These are phyloP conservation scores for Myripristis jacobus DNA, from an alignment of 2,797 vertebrate species.

Conservation along the genomic window DNA sequence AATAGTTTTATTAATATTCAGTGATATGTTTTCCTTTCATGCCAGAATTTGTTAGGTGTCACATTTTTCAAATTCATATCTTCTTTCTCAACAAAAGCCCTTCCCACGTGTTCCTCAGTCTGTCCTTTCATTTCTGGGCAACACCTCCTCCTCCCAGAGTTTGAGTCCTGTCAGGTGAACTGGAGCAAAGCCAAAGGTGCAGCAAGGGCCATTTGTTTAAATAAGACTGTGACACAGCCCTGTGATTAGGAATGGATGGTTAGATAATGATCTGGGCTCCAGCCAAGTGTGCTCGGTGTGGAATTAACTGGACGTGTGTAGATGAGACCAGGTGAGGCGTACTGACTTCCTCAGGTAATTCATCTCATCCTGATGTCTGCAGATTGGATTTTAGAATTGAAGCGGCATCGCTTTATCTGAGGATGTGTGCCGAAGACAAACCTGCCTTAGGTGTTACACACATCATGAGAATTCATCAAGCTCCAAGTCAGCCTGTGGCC, in stretches of 20 bases:
- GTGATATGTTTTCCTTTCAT: not conserved
- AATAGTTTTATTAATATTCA: too few species aligned
- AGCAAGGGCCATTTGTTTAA: conserved; percentile 69
- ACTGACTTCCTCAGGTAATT: conserved; percentile 57
- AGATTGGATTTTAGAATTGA: conserved; percentile 47
- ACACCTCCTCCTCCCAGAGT: conserved; percentile 28
- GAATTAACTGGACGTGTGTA: conserved; percentile 64
- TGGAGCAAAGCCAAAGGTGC: conserved; percentile 62
- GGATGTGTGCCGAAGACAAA: conserved; percentile 29
- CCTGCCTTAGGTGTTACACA: not conserved
- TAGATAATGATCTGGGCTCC: conserved; percentile 72
- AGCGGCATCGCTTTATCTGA: conserved; percentile 21
- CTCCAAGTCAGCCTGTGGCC: not conserved
- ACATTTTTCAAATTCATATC: not conserved
- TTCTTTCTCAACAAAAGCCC: conserved; percentile 2
- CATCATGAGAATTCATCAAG: conserved; percentile 1
- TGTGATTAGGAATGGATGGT: conserved; percentile 51
- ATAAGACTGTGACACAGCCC: conserved; percentile 72
- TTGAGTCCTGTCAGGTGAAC: conserved; percentile 49
- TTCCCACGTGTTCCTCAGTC: too few species aligned
- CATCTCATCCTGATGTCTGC: conserved; percentile 58
- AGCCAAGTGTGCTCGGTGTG: conserved; percentile 47
- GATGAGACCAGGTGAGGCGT: conserved; percentile 61
- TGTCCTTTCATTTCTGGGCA: conserved; percentile 1
- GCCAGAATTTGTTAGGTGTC: not conserved